Percentiles rank a stretch among this genome's conserved stretches.
phyloP scores from a whole-genome alignment of 2,888 invertebrate genomes.

The Trichopria drosophilae region DNA sequence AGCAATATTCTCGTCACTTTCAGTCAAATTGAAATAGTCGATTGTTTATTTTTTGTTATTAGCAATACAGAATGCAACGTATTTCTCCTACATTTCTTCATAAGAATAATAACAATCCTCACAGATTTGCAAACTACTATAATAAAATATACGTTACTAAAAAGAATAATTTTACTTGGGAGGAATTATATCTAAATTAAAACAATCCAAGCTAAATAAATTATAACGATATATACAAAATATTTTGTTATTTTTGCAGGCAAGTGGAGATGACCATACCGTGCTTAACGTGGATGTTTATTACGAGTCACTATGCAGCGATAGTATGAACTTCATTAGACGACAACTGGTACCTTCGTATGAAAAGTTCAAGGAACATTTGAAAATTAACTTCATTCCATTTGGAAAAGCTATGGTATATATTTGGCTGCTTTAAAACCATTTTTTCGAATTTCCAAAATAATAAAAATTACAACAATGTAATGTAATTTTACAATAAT shows the following conservation, averaged over 20 bases:
- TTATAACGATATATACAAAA: not conserved
- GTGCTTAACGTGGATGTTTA: conserved; percentile 58
- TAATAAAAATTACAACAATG: too few relatives aligned
- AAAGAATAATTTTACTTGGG: not conserved
- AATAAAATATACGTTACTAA: too few relatives aligned
- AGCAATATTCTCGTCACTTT: too few relatives aligned
- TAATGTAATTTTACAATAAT: too few relatives aligned
- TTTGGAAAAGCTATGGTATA: conserved; percentile 62
- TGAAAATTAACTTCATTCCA: conserved; percentile 59
- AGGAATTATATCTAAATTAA: not conserved
- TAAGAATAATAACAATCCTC: too few relatives aligned
- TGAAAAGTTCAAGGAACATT: conserved; percentile 47
- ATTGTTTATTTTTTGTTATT: too few relatives aligned
- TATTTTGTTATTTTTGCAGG: conserved; percentile 4
- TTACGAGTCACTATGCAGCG: conserved; percentile 63
- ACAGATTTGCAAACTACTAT: too few relatives aligned
- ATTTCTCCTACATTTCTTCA: too few relatives aligned
- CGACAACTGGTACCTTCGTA: conserved; percentile 59
- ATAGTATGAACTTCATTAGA: conserved; percentile 60
- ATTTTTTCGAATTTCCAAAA: too few relatives aligned
- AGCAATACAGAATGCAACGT: too few relatives aligned
- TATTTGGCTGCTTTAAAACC: too few relatives aligned
- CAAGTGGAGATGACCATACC: conserved; percentile 12
- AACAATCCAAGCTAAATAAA: conserved; percentile 9
- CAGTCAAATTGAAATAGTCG: too few relatives aligned